Evolutionary conservation across 2,797 vertebrate genomes (phyloP), one percentile per base, ranked within the genome.

Genomic region (Microctenopoma stevenorrisi): DNA sequence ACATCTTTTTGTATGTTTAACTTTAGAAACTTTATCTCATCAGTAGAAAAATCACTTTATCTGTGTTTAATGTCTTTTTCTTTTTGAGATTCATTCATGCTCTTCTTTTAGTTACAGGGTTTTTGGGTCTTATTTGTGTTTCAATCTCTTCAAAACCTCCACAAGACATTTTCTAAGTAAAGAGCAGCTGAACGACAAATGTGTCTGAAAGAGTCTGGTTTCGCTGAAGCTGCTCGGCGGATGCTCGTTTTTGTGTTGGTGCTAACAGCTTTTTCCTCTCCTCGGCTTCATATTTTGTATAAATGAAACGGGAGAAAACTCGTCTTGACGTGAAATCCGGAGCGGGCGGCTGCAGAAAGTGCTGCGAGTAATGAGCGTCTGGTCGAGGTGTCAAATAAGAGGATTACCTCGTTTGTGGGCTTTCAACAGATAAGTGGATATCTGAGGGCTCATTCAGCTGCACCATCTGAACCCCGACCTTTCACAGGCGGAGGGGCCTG

Each of bases 391-490:
- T 85, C 84, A 80, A 64, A 81, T 79, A 71, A 75, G 79, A 83
- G 76, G 83, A 87, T 88, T 83, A 83, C 61, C 84, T 86, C 58
- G 70, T 85, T 86, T 85, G 71, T 70, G 82, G 76, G 77, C 81
- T 89, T 83, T 88, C 76, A 85, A 4, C 50, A 80, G 81, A 81
- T 87, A 86, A 90, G 81, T 84, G 84, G 88, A 58, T 60, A 78
- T 78, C 67, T 82, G 85, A 68, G 78, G 37, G 54, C 68, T 82
- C 60, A 50, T 73, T 78, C 48, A 49, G 57, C 53, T 46, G 5
- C n/a, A 25, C 16, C 22, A 58, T n/a, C 77, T 82, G 81, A 83
- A 74, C 83, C 76, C 54, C 1, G 78, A 85, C 88, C 86, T 88
- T 78, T 83, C 63, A 16, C 76, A 88, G 80, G 84, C 58, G 62